phyloP scores from a whole-genome alignment of 2,797 vertebrate species.

The Lagorchestes hirsutus region DNA sequence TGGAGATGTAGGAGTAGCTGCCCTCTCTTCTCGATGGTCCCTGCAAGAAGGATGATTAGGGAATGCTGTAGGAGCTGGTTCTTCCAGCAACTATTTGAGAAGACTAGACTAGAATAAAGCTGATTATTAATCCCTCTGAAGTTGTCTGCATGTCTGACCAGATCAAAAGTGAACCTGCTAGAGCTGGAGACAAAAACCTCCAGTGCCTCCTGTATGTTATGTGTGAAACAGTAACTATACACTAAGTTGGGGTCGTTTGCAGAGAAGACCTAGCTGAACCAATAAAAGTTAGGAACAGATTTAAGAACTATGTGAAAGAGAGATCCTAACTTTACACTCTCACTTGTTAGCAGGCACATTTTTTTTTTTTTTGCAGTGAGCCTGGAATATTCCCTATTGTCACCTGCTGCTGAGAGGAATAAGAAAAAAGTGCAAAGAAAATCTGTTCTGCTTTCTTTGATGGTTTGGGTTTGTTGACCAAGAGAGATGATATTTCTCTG shows the following conservation, averaged over 20 bases:
- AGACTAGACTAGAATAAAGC: no score
- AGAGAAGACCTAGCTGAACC: neutral
- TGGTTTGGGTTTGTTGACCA: neutral
- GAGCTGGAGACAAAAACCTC: no score
- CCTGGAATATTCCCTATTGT: neutral
- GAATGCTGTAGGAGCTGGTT: no score
- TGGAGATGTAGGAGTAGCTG: no score
- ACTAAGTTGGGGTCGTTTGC: neutral
- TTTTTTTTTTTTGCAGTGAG: neutral
- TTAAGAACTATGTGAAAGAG: neutral
- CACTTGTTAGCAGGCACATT: neutral
- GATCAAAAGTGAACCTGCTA: no score
- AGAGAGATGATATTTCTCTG: neutral
- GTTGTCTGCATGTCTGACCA: no score
- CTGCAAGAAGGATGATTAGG: no score
- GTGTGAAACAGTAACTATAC: neutral
- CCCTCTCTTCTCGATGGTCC: no score
- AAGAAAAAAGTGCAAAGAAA: neutral
- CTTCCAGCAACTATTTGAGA: no score
- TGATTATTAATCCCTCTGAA: no score
- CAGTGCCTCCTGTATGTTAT: no score
- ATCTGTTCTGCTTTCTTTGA: neutral
- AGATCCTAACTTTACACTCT: neutral
- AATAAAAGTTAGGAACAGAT: neutral
- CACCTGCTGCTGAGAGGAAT: neutral